Base-by-base conservation (phyloP, 2,888 invertebrate species). In the Dryocosmus kuriphilus region DNA sequence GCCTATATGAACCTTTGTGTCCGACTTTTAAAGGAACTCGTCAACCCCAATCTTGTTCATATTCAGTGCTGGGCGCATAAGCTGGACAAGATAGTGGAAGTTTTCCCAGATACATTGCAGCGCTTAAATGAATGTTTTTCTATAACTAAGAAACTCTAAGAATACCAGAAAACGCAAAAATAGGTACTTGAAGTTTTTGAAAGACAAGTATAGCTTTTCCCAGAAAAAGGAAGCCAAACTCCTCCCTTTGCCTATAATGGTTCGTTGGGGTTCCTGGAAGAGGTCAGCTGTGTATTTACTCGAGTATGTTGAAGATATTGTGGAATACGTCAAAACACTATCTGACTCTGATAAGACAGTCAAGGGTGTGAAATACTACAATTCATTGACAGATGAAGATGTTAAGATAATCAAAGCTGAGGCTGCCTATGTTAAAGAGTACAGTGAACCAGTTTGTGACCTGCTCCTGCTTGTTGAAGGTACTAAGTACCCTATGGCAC, bases 271-370 rank as follows among this genome's bases (percentile, higher is more conserved):
- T 19, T 35, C 30, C n/a, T 63, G 63, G 63, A 63, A 19, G 24
- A 63, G 24, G 8, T 63, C 63, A 24, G 32, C 24, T 8, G 7
- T 63, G 8, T 63, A 63, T 24, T 22, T 63, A 19, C 35, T 19
- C 24, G 63, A 63, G 35, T 63, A 63, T 63, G 30, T 24, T 63
- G 63, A 63, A 35, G 63, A 32, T 63, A 27, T 63, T 19, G 63
- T 11, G 24, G 7, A 22, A 24, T 63, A 63, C 27, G 32, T 19
- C n/a, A 32, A 63, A 63, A 63, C 32, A 8, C n/a, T 35, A 16
- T 19, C 32, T 14, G 7, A 16, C 19, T 35, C 32, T 32, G 22
- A 35, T 7, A 35, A 35, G 19, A 8, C 32, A 19, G 32, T 63
- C 1, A 35, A 32, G 35, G 24, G 27, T 35, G 63, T 35, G n/a